Percentiles rank a stretch among this genome's conserved stretches.
These are phyloP conservation scores for Aspidiotus rigidus DNA, from an alignment of 2,888 invertebrate genomes.

Conservation along the genomic window DNA sequence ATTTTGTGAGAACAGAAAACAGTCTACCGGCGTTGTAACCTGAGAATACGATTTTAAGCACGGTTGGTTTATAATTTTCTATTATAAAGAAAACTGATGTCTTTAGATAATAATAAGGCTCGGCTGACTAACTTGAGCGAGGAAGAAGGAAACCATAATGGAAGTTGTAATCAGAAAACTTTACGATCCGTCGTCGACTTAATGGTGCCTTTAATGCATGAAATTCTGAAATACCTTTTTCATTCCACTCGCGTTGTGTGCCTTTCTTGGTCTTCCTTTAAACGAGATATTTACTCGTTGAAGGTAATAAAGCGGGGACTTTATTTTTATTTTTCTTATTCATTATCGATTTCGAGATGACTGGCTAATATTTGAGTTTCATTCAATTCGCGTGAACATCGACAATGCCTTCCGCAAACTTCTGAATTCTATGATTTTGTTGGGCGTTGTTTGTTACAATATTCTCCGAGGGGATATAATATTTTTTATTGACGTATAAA, in stretches of 20 bases:
- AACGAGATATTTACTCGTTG: neutral
- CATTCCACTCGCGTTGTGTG: neutral
- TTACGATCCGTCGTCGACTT: neutral
- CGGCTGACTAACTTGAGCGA: neutral
- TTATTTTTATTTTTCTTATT: neutral
- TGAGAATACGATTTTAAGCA: no score
- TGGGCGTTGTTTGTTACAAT: no score
- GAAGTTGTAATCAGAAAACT: slow-evolving; percentile 2
- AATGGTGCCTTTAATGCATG: neutral
- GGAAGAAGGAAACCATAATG: neutral
- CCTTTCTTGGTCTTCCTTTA: neutral
- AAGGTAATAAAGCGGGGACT: neutral
- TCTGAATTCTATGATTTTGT: no score
- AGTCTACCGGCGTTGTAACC: no score
- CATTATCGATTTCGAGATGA: neutral
- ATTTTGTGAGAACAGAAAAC: no score
- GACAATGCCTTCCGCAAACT: no score
- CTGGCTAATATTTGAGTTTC: neutral
- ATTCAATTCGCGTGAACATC: no score
- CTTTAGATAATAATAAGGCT: no score
- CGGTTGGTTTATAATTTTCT: no score
- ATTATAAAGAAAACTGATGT: no score
- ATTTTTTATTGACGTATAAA: no score
- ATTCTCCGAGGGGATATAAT: no score
- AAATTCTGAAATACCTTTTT: slow-evolving; percentile 1